Evolutionary conservation across 2,797 vertebrate species (phyloP).

Genomic region (Hydrocynus forskahlii): DNA sequence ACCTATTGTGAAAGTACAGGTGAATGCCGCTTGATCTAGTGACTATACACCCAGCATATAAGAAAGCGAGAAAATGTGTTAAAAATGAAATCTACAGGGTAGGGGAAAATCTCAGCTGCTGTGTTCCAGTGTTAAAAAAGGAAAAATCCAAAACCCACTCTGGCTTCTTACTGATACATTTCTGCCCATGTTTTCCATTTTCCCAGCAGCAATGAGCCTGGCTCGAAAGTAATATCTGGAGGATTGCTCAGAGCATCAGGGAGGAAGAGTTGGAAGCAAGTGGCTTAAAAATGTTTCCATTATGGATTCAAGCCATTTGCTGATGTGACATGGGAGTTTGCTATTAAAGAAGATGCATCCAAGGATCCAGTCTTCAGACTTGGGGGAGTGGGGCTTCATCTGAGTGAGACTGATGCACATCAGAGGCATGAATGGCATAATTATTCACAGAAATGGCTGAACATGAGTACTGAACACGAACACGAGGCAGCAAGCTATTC

Average conservation of each 20-base stretch:
- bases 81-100: slow-evolving; percentile 10
- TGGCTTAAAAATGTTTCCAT: slow-evolving; percentile 59
- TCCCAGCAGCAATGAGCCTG: slow-evolving; percentile 18
- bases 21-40: slow-evolving; percentile 25
- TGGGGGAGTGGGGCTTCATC: slow-evolving; percentile 57
- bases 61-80: not conserved
- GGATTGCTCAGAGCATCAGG: slow-evolving; percentile 42
- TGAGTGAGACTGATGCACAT: slow-evolving; percentile 70
- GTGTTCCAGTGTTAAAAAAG: slow-evolving; percentile 2
- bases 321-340: slow-evolving; percentile 63
- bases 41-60: slow-evolving; percentile 9
- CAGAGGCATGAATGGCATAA: slow-evolving; percentile 66
- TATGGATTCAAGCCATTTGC: slow-evolving; percentile 60
- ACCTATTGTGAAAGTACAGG: slow-evolving; percentile 23
- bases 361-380: slow-evolving; percentile 56
- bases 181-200: slow-evolving; percentile 25
- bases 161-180: slow-evolving; percentile 32
- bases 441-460: slow-evolving; percentile 67
- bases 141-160: slow-evolving; percentile 46
- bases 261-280: slow-evolving; percentile 54
- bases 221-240: slow-evolving; percentile 37
- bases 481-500: slow-evolving; percentile 60
- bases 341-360: slow-evolving; percentile 55
- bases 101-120: not conserved
- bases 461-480: slow-evolving; percentile 57